A percentile compares a stretch with the other conserved stretches of the same genome.
phyloP scores from a whole-genome alignment of 2,888 invertebrate genomes.

The Apocheima hispidaria region DNA sequence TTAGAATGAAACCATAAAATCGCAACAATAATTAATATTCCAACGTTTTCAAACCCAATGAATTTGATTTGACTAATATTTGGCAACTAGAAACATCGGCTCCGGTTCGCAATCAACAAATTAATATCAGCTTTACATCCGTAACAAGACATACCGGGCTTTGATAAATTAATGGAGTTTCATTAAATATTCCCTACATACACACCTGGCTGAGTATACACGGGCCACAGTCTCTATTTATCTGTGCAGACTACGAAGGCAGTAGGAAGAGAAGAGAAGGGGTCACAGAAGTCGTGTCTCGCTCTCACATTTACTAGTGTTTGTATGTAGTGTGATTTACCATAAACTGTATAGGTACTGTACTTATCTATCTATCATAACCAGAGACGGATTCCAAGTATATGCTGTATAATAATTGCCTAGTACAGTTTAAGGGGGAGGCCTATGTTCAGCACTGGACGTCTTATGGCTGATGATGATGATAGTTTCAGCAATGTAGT shows the following conservation, averaged over 20 bases:
- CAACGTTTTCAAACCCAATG: slow-evolving; percentile 24
- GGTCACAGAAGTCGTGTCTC: no score
- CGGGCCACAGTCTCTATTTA: background rate
- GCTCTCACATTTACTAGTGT: no score
- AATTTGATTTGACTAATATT: slow-evolving; percentile 36
- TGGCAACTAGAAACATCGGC: slow-evolving; percentile 20
- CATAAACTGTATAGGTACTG: no score
- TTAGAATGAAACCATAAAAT: slow-evolving; percentile 27
- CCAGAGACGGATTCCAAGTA: no score
- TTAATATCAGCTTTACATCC: slow-evolving; percentile 33
- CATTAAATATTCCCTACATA: slow-evolving; percentile 24
- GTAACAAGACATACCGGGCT: slow-evolving; percentile 20
- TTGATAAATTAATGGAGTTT: slow-evolving; percentile 28
- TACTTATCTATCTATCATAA: no score
- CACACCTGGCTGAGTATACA: slow-evolving; percentile 2
- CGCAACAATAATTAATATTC: slow-evolving; percentile 17
- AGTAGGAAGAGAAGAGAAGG: background rate
- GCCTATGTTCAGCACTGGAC: no score
- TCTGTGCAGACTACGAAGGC: no score
- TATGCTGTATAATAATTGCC: no score
- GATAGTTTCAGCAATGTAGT: no score
- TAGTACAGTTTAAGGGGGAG: no score
- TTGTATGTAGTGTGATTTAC: no score
- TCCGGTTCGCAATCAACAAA: slow-evolving; percentile 27
- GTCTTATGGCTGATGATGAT: no score